Evolutionary conservation across 2,113 vertebrate genomes (phyloP).

Genomic region (Orcinus orca): DNA sequence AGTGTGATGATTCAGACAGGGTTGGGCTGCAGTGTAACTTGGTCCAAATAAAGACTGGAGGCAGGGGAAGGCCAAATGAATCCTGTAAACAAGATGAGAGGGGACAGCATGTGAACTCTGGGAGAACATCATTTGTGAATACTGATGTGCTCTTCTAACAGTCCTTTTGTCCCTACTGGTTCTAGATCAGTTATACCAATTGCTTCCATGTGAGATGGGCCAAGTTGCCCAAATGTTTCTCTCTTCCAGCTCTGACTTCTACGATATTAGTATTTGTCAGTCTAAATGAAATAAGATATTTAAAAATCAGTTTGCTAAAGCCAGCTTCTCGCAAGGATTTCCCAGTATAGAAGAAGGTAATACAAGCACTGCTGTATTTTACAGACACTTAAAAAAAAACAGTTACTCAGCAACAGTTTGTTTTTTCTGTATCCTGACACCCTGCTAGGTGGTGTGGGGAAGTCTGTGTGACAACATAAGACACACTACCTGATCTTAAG

Average conservation of each 20-base stretch:
- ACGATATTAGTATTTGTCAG: neutral
- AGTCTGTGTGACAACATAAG: neutral
- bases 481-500: neutral
- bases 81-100: neutral
- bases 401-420: neutral
- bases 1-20: constrained; percentile 12
- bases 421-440: neutral
- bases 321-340: neutral
- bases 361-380: neutral
- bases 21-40: neutral
- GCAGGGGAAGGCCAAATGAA: neutral
- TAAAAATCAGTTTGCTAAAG: constrained; percentile 30
- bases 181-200: neutral
- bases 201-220: neutral
- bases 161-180: neutral
- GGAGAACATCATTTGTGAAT: neutral
- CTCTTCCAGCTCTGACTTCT: neutral
- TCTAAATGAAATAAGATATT: neutral
- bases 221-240: neutral
- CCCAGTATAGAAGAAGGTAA: neutral
- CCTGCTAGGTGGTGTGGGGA: neutral
- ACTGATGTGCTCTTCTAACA: neutral
- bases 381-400: neutral
- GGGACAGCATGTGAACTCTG: neutral
- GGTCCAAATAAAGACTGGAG: constrained; percentile 42